A percentile compares a stretch with the other conserved stretches of the same genome.
Conservation (phyloP, 1,140 invertebrate genomes). For the Drosophila mojavensis region DNA sequence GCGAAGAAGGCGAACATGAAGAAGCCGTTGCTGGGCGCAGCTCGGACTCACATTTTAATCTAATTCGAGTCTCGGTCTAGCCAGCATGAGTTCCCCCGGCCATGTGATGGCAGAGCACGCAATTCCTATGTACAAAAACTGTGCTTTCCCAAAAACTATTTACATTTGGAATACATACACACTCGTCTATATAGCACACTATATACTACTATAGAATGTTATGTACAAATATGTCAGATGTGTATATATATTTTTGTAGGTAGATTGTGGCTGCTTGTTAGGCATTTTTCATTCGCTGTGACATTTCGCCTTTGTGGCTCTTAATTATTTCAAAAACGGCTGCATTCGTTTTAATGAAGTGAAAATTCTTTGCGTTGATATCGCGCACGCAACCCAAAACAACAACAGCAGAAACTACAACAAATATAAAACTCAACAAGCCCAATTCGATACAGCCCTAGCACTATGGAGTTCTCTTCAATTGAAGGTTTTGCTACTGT, state of each 20-base stretch:
- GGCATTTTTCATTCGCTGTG: constrained; percentile 80
- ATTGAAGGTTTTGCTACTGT: constrained; percentile 21
- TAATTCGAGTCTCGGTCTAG: constrained; percentile 55
- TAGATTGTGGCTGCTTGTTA: constrained; percentile 65
- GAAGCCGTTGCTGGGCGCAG: constrained; percentile 22
- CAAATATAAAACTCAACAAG: constrained; percentile 46
- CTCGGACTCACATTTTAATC: constrained; percentile 43
- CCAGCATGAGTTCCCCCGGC: constrained; percentile 59
- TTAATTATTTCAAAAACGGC: constrained; percentile 81
- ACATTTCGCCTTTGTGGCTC: constrained; percentile 80
- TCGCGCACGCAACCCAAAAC: constrained; percentile 71
- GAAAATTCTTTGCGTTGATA: constrained; percentile 81
- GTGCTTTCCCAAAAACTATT: constrained; percentile 37
- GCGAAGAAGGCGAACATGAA: not conserved
- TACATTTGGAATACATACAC: constrained; percentile 21
- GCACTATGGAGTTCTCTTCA: constrained; percentile 10
- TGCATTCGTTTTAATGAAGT: constrained; percentile 84
- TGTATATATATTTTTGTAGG: constrained; percentile 30
- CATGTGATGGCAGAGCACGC: constrained; percentile 50
- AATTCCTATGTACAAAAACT: constrained; percentile 41
- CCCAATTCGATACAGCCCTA: constrained; percentile 24
- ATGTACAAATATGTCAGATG: not conserved
- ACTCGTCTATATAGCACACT: not conserved
- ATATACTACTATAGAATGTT: not conserved
- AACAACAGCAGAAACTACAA: constrained; percentile 33